A percentile compares a stretch with the other conserved stretches of the same genome.
These are phyloP conservation scores for Brachyistius frenatus DNA, from an alignment of 2,113 vertebrate genomes.

Conservation along the genomic window DNA sequence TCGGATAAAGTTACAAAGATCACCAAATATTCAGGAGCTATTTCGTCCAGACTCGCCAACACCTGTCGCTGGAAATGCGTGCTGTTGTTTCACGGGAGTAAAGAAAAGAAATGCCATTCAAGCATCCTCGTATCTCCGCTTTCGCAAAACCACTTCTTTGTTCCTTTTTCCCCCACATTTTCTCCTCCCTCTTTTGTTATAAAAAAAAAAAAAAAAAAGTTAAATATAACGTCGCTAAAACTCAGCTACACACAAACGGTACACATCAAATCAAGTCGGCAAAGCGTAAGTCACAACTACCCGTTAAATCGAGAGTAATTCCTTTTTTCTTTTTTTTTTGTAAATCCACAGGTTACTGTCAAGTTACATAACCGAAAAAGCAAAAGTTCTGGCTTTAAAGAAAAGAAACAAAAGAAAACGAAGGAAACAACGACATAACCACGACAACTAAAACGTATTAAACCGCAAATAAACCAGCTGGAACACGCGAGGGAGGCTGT, in stretches of 20 bases:
- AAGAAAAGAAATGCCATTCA: slow-evolving; percentile 15
- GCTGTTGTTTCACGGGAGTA: slow-evolving; percentile 28
- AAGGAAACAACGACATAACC: too few species aligned
- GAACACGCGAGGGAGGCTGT: too few species aligned
- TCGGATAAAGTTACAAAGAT: slow-evolving; percentile 77
- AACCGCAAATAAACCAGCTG: too few species aligned
- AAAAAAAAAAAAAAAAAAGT: background rate
- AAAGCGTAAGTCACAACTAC: too few species aligned
- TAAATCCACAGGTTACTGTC: slow-evolving; percentile 53
- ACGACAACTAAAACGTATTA: background rate
- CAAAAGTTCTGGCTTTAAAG: background rate
- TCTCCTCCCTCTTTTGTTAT: slow-evolving; percentile 17
- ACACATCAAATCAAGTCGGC: too few species aligned
- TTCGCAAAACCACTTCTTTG: slow-evolving; percentile 70
- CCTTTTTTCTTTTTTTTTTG: background rate
- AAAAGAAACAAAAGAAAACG: background rate
- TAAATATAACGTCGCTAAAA: fast-evolving
- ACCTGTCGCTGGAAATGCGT: slow-evolving; percentile 23
- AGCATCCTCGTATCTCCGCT: slow-evolving; percentile 35
- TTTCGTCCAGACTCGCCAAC: background rate
- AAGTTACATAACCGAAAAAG: slow-evolving; percentile 57
- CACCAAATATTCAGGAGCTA: slow-evolving; percentile 50
- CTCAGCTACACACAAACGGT: too few species aligned
- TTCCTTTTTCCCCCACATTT: slow-evolving; percentile 61
- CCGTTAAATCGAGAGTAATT: background rate